These are phyloP conservation scores for Salarias fasciatus DNA, from an alignment of 2,797 vertebrate species.

Conservation along the genomic window DNA sequence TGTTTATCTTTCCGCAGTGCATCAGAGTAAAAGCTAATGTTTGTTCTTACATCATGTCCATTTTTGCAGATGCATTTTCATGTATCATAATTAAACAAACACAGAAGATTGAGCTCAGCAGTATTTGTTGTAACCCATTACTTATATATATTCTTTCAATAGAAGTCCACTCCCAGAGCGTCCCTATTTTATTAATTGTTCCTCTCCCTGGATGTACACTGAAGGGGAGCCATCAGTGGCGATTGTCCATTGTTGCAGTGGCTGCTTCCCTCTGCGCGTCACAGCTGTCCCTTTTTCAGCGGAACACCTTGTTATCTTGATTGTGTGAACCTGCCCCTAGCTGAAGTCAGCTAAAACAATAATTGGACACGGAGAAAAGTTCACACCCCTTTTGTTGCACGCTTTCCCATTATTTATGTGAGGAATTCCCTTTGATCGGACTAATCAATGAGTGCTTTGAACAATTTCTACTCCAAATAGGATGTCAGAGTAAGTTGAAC, in stretches of 20 bases:
- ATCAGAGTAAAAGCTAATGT: constrained; percentile 19
- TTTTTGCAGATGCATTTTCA: constrained; percentile 2
- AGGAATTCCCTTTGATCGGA: constrained; percentile 82
- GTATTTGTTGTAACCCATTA: too few relatives aligned
- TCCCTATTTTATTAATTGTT: constrained; percentile 25
- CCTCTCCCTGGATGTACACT: constrained; percentile 14
- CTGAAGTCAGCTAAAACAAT: constrained; percentile 85
- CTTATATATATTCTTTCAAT: too few relatives aligned
- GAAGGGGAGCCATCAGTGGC: constrained; percentile 45
- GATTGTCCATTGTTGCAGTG: constrained; percentile 47
- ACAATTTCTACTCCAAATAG: constrained; percentile 60
- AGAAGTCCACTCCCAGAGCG: too few relatives aligned
- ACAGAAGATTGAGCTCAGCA: neutral
- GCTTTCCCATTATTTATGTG: constrained; percentile 83
- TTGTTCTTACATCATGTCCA: neutral
- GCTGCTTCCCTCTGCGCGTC: constrained; percentile 43
- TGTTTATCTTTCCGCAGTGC: constrained; percentile 1
- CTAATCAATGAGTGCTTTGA: constrained; percentile 73
- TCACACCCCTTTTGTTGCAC: constrained; percentile 75
- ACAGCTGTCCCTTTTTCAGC: constrained; percentile 50
- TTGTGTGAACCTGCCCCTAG: constrained; percentile 67
- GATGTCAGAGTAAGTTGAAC: constrained; percentile 9
- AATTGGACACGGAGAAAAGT: constrained; percentile 84
- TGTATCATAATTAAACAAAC: constrained; percentile 6
- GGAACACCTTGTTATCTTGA: constrained; percentile 80